These are phyloP conservation scores for Triplophysa siluroides DNA, from an alignment of 2,113 vertebrate genomes.

Conservation along the genomic window DNA sequence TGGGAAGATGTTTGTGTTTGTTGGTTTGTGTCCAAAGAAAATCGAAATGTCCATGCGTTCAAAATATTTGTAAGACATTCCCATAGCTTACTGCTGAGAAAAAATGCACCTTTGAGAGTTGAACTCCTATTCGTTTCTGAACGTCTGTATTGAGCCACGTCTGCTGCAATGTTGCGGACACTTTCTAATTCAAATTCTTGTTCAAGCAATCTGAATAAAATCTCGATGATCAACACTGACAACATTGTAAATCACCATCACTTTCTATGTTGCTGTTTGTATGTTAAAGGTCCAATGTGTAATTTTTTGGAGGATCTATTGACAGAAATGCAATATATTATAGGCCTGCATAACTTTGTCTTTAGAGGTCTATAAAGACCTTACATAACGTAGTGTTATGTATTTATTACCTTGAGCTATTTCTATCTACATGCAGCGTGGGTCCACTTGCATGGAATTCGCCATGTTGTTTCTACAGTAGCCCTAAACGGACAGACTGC, in stretches of 20 bases:
- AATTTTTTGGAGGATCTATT: no score
- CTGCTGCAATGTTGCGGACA: constrained; percentile 12
- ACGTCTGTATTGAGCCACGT: neutral
- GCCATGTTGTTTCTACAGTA: no score
- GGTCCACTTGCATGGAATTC: no score
- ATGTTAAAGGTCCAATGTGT: neutral
- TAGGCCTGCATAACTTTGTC: no score
- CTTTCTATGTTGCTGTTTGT: neutral
- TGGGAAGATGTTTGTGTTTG: constrained; percentile 53
- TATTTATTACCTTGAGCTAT: no score
- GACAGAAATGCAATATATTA: no score
- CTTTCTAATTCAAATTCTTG: neutral
- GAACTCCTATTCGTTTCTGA: neutral
- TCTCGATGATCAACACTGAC: neutral
- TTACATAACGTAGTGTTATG: no score
- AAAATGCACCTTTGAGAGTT: neutral
- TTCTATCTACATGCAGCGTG: no score
- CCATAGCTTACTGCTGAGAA: neutral
- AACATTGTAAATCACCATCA: constrained; percentile 9
- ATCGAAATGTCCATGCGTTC: constrained; percentile 48
- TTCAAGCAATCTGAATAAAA: neutral
- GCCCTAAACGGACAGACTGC: no score
- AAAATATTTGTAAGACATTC: neutral
- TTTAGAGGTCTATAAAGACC: no score
- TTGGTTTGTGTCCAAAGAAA: constrained; percentile 53